A percentile compares a stretch with the other conserved stretches of the same genome.
Conservation (phyloP, 1,140 invertebrate genomes). For the Drosophila ogumai region DNA sequence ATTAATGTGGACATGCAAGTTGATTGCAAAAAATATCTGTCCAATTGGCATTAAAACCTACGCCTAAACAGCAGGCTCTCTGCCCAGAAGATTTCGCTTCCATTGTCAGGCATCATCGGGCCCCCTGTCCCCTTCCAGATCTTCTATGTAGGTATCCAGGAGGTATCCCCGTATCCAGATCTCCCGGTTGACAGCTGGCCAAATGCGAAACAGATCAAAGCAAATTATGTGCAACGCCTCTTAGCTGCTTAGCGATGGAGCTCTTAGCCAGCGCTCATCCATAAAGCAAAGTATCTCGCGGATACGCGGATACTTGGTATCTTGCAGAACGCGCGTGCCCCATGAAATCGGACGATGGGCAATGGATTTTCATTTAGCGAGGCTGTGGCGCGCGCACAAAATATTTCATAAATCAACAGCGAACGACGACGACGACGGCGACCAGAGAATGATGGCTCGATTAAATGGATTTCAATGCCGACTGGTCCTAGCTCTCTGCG, state of each 20-base stretch:
- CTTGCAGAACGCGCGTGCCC: conserved; percentile 32
- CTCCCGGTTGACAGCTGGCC: conserved; percentile 68
- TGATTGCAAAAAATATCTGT: conserved; percentile 76
- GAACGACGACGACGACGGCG: conserved; percentile 24
- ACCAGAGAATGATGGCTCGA: conserved; percentile 72
- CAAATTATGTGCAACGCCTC: conserved; percentile 82
- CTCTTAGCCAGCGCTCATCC: conserved; percentile 39
- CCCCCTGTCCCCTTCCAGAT: neutral
- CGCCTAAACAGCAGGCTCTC: conserved; percentile 66
- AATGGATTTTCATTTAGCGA: conserved; percentile 77
- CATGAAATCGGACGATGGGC: conserved; percentile 54
- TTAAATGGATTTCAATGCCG: conserved; percentile 81
- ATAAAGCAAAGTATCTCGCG: conserved; percentile 46
- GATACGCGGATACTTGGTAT: conserved; percentile 12
- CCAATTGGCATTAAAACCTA: conserved; percentile 75
- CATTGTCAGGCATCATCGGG: conserved; percentile 48
- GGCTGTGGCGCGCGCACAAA: conserved; percentile 46
- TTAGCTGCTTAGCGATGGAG: conserved; percentile 74
- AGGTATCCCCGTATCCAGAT: neutral
- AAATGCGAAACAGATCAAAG: conserved; percentile 82
- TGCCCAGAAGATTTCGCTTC: conserved; percentile 27
- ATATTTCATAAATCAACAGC: conserved; percentile 80
- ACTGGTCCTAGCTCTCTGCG: conserved; percentile 17
- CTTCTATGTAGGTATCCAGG: conserved; percentile 3
- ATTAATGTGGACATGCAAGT: conserved; percentile 76